Conservation (phyloP, 2,888 invertebrate genomes). For the Serrognathus titanus region DNA sequence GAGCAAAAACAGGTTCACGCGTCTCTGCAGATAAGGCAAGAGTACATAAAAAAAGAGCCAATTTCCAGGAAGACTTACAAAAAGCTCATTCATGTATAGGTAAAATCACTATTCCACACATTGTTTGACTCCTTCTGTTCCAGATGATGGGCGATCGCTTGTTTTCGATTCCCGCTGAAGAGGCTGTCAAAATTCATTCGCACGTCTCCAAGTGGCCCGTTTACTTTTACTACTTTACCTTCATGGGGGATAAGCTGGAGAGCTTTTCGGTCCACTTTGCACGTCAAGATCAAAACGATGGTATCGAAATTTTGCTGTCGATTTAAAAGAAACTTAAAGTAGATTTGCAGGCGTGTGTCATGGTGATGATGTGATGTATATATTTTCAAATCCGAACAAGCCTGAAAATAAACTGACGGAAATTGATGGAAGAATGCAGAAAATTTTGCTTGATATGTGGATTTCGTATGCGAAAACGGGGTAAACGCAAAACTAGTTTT, state of each 20-base stretch:
- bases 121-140: background rate
- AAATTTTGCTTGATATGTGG: conserved; percentile 10
- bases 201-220: conserved; percentile 54
- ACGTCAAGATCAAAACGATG: conserved; percentile 7
- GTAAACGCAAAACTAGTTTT: background rate
- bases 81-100: conserved; percentile 24
- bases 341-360: conserved; percentile 6
- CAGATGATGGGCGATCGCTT: conserved; percentile 61
- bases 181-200: conserved; percentile 56
- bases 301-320: background rate
- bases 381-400: conserved; percentile 9
- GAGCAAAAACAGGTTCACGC: conserved; percentile 46
- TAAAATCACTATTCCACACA: background rate
- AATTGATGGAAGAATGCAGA: conserved; percentile 11
- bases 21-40: conserved; percentile 54
- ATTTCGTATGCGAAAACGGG: background rate
- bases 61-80: conserved; percentile 37
- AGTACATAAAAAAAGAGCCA: conserved; percentile 54
- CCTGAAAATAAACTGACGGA: background rate
- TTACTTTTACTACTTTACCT: conserved; percentile 50
- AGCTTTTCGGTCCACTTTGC: conserved; percentile 10
- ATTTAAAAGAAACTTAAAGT: too few relatives aligned
- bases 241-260: conserved; percentile 5
- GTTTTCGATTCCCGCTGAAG: conserved; percentile 56
- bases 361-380: conserved; percentile 13